Evolutionary conservation across 2,888 invertebrate genomes (phyloP).

Genomic region (Lasioglossum figueresi): DNA sequence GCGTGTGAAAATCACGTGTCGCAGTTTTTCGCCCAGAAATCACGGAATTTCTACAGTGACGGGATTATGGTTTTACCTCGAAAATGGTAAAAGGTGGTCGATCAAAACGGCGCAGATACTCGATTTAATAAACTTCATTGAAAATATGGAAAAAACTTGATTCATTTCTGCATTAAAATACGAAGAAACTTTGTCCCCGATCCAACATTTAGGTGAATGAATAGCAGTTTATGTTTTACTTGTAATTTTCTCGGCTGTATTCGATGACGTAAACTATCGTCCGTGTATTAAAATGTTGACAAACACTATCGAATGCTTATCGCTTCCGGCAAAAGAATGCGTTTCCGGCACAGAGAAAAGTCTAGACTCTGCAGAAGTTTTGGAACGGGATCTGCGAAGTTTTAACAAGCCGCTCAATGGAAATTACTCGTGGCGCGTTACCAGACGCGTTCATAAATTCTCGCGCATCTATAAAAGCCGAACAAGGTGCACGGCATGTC

Average conservation of each 20-base stretch:
- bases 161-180: too few relatives aligned
- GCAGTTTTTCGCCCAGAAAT: too few relatives aligned
- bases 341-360: neutral
- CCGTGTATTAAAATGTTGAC: neutral
- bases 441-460: constrained; percentile 57
- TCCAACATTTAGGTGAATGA: neutral
- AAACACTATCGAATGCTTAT: neutral
- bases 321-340: neutral
- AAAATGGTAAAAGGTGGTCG: too few relatives aligned
- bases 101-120: too few relatives aligned
- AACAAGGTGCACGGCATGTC: constrained; percentile 20
- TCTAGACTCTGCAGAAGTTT: neutral
- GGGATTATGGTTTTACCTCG: too few relatives aligned
- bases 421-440: constrained; percentile 38
- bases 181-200: too few relatives aligned
- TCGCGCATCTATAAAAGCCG: constrained; percentile 32
- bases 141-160: too few relatives aligned
- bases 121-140: too few relatives aligned
- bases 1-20: too few relatives aligned
- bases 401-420: constrained; percentile 41
- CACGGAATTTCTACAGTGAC: too few relatives aligned
- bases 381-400: constrained; percentile 7
- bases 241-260: neutral
- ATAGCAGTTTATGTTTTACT: neutral
- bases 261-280: neutral